Base-by-base conservation (phyloP, 1,140 invertebrate species). In the Centruroides sculpturatus region DNA sequence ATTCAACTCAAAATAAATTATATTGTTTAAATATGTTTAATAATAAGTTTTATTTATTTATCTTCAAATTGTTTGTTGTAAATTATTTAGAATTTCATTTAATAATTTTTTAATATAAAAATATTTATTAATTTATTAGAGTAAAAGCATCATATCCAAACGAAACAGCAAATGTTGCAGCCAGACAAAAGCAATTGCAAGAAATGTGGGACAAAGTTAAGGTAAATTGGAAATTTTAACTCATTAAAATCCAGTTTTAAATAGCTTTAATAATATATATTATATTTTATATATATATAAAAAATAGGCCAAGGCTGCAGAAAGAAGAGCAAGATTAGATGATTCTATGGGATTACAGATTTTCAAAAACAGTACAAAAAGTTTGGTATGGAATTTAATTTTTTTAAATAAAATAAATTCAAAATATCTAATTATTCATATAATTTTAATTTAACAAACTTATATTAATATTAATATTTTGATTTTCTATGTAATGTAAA, bases 311-410 rank as follows among this genome's bases (percentile, higher is more conserved):
- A 91, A 92, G 69, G 90, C 92, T 2, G 79, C 81, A 10, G 85
- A 92, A 56, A 76, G 91, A 34, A 78, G 88, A 62, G 81, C 82
- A 0, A 74, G 88, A 58, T 79, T 98, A 9, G 90, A 96, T 73
- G 89, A 91, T 71, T 89, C 92, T 11, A 90, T 97, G 9, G 93
- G 93, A 0, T 85, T 90, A 68, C 90, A 96, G 73, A 90, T 97
- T 66, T 98, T 98, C 72, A 87, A 87, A 68, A 90, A 89, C 69
- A 85, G 81, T 67, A 83, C 85, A 3, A 89, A 88, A 71, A 87
- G 85, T 59, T 71, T 91, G 34, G 76, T 80, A 69, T 71, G 71
- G 66, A 56, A 53, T 46, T 34, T 55, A 13, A 36, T 36, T 4
- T 12, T 8, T n/a, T 35, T 35, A 23, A 36, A 6, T 58, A 34